Conservation (phyloP, 2,113 vertebrate species). For the Motacilla tschutschensis region DNA sequence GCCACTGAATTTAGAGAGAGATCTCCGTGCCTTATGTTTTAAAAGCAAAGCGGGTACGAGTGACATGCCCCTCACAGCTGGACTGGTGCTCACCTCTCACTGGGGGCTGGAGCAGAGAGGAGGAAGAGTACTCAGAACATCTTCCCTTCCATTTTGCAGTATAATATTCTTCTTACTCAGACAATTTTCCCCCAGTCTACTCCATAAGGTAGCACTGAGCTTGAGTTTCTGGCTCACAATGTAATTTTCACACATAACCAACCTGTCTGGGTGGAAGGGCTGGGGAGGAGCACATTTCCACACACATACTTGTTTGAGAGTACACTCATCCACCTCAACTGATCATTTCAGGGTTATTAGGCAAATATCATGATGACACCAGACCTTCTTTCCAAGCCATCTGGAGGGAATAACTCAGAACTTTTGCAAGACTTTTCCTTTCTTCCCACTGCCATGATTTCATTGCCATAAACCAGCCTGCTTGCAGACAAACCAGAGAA, state of each 20-base stretch:
- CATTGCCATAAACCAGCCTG: not conserved
- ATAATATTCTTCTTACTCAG: not conserved
- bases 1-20: not conserved
- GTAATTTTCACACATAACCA: not conserved
- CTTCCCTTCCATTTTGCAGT: not conserved
- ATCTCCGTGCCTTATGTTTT: not conserved
- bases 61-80: not conserved
- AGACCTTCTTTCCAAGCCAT: not conserved
- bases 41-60: rapidly evolving
- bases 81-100: not conserved
- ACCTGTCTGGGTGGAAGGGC: not conserved
- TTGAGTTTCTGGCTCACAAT: not conserved
- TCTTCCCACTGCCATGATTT: not conserved
- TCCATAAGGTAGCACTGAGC: not conserved
- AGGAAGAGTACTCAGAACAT: not conserved
- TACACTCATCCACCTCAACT: not conserved
- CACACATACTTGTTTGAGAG: not conserved
- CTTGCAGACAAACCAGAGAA: not conserved
- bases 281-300: not conserved
- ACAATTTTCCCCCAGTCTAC: not conserved
- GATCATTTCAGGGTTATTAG: not conserved
- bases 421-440: not conserved
- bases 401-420: not conserved
- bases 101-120: not conserved
- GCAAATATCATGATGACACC: not conserved